Evolutionary conservation across 2,113 vertebrate species (phyloP).

Genomic region (Psammodynastes pulverulentus): DNA sequence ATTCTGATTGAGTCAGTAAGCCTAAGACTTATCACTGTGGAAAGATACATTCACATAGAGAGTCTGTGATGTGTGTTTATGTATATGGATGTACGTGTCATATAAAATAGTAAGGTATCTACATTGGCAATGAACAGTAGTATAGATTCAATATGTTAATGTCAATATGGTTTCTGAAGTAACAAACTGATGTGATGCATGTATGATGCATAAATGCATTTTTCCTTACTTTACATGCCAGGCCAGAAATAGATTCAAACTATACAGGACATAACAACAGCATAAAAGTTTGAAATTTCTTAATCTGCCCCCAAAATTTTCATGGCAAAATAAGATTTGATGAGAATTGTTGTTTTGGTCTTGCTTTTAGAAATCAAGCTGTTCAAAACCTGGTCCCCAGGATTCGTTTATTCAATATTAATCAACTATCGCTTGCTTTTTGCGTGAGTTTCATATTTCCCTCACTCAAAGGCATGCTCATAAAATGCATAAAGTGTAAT

Average conservation of each 20-base stretch:
- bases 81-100: neutral
- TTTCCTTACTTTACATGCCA: neutral
- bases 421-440: neutral
- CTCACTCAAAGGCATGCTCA: neutral
- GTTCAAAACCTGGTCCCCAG: neutral
- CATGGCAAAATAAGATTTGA: neutral
- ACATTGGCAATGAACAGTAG: neutral
- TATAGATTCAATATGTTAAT: neutral
- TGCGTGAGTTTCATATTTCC: neutral
- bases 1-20: neutral
- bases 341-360: neutral
- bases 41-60: neutral
- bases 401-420: neutral
- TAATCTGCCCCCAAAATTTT: slow-evolving; percentile 1
- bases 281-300: neutral
- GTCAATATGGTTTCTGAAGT: neutral
- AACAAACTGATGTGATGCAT: neutral
- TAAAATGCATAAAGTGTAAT: slow-evolving; percentile 4
- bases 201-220: neutral
- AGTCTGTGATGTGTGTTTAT: neutral
- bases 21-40: neutral
- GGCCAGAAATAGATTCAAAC: neutral
- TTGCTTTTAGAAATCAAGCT: neutral
- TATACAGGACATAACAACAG: neutral
- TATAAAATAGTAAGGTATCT: neutral